phyloP scores from a whole-genome alignment of 2,113 vertebrate species.

The Dipodomys merriami region DNA sequence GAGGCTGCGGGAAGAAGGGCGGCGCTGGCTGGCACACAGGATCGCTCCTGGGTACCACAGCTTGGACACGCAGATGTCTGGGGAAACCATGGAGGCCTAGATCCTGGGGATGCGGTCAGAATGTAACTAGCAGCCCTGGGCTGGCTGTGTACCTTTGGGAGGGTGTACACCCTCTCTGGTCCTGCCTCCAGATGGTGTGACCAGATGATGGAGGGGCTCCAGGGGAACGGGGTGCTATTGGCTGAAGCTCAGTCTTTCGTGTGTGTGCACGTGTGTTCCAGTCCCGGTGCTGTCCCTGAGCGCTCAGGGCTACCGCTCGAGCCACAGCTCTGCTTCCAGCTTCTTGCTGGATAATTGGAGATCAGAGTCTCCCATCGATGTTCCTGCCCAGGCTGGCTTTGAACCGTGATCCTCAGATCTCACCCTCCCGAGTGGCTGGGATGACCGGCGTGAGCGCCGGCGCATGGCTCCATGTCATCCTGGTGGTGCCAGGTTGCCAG shows the following conservation, averaged over 20 bases:
- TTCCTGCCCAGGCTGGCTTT: too few species aligned
- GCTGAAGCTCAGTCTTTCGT: neutral
- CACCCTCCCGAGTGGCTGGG: too few species aligned
- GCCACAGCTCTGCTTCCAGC: too few species aligned
- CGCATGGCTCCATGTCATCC: neutral
- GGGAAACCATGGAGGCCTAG: neutral
- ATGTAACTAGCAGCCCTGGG: neutral
- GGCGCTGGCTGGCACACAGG: neutral
- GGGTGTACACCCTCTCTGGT: neutral
- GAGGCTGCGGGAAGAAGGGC: neutral
- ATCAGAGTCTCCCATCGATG: too few species aligned
- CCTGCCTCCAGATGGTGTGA: neutral
- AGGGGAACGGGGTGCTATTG: neutral
- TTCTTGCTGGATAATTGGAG: too few species aligned
- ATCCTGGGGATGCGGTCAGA: neutral
- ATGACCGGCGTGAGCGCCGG: too few species aligned
- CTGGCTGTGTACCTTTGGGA: neutral
- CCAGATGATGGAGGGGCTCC: neutral
- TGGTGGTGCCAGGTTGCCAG: neutral
- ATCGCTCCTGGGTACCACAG: rapidly evolving
- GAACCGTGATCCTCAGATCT: too few species aligned
- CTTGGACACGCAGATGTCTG: neutral
- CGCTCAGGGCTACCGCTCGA: too few species aligned
- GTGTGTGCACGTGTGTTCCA: too few species aligned
- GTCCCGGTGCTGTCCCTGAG: too few species aligned